Conservation (phyloP, 2,888 invertebrate genomes). For the Melipona bicolor region DNA sequence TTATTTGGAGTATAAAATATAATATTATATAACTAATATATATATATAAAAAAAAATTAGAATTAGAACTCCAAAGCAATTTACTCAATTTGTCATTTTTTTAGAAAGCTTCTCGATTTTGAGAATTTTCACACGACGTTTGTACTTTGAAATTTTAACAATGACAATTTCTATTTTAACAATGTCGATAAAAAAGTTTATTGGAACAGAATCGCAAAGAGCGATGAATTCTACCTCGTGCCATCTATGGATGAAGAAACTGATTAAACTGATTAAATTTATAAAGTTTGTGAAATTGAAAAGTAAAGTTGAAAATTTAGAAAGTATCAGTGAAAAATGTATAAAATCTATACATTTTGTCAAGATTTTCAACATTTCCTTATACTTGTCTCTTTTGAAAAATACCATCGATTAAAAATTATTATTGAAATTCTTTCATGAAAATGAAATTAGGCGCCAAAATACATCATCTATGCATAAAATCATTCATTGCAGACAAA, state of each 20-base stretch:
- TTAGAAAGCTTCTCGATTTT: background rate
- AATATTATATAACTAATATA: no score
- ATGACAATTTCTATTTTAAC: background rate
- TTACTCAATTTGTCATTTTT: background rate
- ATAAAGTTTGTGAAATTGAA: no score
- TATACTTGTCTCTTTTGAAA: no score
- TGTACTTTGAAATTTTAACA: background rate
- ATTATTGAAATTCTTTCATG: background rate
- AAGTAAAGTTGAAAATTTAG: background rate
- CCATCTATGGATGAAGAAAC: constrained; percentile 7
- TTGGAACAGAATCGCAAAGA: background rate
- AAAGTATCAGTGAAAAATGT: no score
- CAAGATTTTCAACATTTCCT: background rate
- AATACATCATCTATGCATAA: background rate
- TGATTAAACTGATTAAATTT: background rate
- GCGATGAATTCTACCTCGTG: background rate
- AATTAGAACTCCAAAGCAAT: background rate
- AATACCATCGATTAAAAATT: background rate
- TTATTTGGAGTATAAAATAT: no score
- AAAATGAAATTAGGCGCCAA: background rate
- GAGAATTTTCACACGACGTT: background rate
- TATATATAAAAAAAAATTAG: background rate
- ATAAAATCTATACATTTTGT: no score
- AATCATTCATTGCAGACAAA: constrained; percentile 8
- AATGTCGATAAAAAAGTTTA: constrained; percentile 9